Conservation (phyloP, 92 coral and sea anemone genomes). For the Porites rus region DNA sequence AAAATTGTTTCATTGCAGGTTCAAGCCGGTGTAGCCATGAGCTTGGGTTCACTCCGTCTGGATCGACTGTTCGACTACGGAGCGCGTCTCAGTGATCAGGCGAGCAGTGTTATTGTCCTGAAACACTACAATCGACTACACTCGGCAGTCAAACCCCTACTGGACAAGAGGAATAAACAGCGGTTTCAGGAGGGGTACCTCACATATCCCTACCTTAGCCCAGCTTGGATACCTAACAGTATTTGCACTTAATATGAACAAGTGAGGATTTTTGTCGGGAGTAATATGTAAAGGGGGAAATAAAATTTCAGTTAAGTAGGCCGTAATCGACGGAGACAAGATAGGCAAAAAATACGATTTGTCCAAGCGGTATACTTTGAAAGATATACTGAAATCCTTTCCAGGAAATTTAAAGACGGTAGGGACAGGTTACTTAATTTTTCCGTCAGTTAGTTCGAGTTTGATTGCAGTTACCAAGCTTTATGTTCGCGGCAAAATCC, state of each 20-base stretch:
- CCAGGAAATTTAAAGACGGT: too few species aligned
- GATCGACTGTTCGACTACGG: slow-evolving; percentile 95
- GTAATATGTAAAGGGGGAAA: not conserved
- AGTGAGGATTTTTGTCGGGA: not conserved
- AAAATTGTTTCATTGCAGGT: slow-evolving; percentile 30
- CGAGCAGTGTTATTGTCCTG: slow-evolving; percentile 63
- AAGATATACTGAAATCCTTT: too few species aligned
- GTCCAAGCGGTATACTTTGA: not conserved
- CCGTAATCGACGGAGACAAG: not conserved
- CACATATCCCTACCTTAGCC: slow-evolving; percentile 93
- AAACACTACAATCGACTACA: slow-evolving; percentile 74
- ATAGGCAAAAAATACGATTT: too few species aligned
- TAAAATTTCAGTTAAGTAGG: not conserved
- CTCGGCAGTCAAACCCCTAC: slow-evolving; percentile 71
- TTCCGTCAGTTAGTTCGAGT: too few species aligned
- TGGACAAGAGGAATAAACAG: slow-evolving; percentile 71
- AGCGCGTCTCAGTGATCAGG: slow-evolving; percentile 62
- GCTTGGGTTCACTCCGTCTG: slow-evolving; percentile 91
- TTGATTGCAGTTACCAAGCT: too few species aligned
- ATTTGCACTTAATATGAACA: slow-evolving; percentile 54
- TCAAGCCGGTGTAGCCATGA: slow-evolving; percentile 96
- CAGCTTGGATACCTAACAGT: slow-evolving; percentile 96
- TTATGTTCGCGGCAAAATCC: too few species aligned
- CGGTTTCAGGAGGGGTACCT: slow-evolving; percentile 90
- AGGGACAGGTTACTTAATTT: too few species aligned